Base-by-base conservation (phyloP, 2,888 invertebrate genomes). In the Agriopis aurantiaria region DNA sequence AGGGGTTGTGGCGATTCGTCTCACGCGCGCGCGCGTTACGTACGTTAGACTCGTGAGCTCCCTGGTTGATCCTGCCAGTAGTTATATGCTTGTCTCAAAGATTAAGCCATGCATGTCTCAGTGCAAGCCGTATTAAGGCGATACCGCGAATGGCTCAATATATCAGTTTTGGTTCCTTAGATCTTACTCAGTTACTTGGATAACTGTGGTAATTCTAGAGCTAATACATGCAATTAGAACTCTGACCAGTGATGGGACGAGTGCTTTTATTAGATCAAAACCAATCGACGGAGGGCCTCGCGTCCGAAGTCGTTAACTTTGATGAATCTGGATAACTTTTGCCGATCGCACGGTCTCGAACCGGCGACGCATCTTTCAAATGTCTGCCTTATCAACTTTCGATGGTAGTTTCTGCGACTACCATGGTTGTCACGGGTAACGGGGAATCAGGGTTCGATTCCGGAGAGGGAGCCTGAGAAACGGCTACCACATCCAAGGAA, bases 391-490 rank as follows among this genome's bases (percentile, higher is more conserved):
- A 95, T 96, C 95, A 46, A 46, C 46, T 46, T 46, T 95, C 93
- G 95, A 96, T 95, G 95, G 95, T 95, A 95, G 95, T 93, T 92
- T 95, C 94, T 92, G 90, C 89, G 95, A 93, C 95, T 95, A 95
- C 95, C 95, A 95, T 96, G 95, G 95, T 95, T 91, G 93, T 95
- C 92, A 96, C 95, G 95, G 95, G 96, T 96, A 95, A 96, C 96
- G 96, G 96, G 95, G 96, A 96, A 96, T 96, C 94, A 96, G 96
- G 96, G 96, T 96, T 96, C 95, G 95, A 95, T 96, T 96, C 95
- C 95, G 95, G 95, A 96, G 96, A 96, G 95, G 95, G 95, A 95
- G 95, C 95, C 95, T 95, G 95, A 95, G 95, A 95, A 95, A 96
- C 95, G 95, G 95, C 95, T 95, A 95, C 95, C 95, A 96, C 95